A percentile compares a stretch with the other conserved stretches of the same genome.
Conservation (phyloP, 2,888 invertebrate species). For the Machimus atricapillus region DNA sequence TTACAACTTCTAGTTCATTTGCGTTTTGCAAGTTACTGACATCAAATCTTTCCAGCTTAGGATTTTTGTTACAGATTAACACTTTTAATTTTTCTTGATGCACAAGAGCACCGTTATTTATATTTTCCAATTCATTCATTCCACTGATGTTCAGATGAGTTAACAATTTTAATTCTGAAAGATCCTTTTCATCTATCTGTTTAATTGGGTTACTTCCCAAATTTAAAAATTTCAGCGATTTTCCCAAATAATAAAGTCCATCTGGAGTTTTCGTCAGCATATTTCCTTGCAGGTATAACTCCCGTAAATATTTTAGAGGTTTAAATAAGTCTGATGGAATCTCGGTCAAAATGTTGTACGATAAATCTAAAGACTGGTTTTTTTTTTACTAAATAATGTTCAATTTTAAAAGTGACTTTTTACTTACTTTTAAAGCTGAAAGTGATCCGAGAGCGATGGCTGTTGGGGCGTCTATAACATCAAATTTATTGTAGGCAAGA, state of each 20-base stretch:
- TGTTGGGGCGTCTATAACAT: constrained; percentile 68
- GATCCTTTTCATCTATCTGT: constrained; percentile 68
- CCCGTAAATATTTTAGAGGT: constrained; percentile 64
- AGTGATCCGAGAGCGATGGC: constrained; percentile 67
- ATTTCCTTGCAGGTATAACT: constrained; percentile 70
- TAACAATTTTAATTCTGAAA: constrained; percentile 67
- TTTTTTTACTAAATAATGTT: background rate
- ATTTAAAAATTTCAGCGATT: constrained; percentile 66
- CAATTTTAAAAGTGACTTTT: background rate
- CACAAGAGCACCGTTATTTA: constrained; percentile 66
- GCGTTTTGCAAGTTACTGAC: constrained; percentile 63
- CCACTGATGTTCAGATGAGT: constrained; percentile 69
- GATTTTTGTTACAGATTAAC: constrained; percentile 66
- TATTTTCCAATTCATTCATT: constrained; percentile 65
- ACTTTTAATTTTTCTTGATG: constrained; percentile 59
- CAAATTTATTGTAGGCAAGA: constrained; percentile 70
- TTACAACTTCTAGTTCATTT: constrained; percentile 54
- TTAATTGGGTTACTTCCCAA: constrained; percentile 70
- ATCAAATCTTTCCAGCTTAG: constrained; percentile 66
- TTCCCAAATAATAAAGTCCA: constrained; percentile 65
- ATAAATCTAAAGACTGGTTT: constrained; percentile 65
- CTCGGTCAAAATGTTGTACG: constrained; percentile 67
- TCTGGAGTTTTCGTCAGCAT: constrained; percentile 68
- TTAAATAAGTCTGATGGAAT: constrained; percentile 66
- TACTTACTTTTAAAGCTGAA: constrained; percentile 65